phyloP scores from a whole-genome alignment of 2,113 vertebrate genomes.

The Leptocoma aspasia region DNA sequence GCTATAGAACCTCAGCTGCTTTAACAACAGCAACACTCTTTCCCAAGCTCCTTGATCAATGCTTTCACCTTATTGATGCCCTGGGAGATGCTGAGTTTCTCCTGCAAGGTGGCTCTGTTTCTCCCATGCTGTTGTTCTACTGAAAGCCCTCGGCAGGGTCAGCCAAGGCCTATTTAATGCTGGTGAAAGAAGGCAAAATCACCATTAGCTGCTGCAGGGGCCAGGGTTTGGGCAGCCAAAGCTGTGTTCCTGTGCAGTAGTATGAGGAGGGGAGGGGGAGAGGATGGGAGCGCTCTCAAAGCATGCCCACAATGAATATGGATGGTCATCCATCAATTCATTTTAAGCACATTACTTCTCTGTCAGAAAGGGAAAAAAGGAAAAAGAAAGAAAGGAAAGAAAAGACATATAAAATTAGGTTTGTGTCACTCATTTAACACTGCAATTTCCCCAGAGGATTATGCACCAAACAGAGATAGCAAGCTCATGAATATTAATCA shows the following conservation, averaged over 20 bases:
- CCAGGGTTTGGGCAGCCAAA: background rate
- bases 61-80: conserved; percentile 16
- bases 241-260: background rate
- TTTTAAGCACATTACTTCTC: conserved; percentile 73
- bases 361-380: conserved; percentile 49
- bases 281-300: conserved; percentile 42
- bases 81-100: conserved; percentile 4
- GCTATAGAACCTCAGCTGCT: background rate
- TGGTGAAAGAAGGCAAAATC: conserved; percentile 19
- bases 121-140: conserved; percentile 21
- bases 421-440: conserved; percentile 74
- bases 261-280: background rate
- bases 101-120: conserved; percentile 5
- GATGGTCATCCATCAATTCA: conserved; percentile 76
- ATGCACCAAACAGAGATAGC: conserved; percentile 69
- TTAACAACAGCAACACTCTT: background rate
- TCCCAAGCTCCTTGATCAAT: conserved; percentile 32
- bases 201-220: conserved; percentile 28
- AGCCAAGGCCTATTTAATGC: conserved; percentile 29
- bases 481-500: conserved; percentile 76
- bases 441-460: conserved; percentile 72
- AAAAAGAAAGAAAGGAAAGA: conserved; percentile 57
- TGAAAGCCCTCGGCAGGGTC: conserved; percentile 35
- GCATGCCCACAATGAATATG: conserved; percentile 58
- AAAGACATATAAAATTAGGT: conserved; percentile 73